A percentile compares a stretch with the other conserved stretches of the same genome.
These are phyloP conservation scores for Vidua macroura DNA, from an alignment of 2,113 vertebrate species.

Conservation along the genomic window DNA sequence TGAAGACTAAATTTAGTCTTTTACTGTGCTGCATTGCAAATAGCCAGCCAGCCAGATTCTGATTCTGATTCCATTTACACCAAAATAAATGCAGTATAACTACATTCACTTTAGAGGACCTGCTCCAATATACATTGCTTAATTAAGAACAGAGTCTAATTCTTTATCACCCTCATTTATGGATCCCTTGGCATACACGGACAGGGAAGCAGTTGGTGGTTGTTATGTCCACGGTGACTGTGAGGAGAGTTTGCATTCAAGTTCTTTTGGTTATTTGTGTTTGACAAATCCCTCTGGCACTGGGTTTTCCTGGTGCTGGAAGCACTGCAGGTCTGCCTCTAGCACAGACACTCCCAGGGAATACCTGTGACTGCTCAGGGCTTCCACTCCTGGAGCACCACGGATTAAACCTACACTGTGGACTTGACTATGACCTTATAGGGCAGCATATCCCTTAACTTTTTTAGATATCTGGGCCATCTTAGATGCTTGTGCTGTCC, in stretches of 20 bases:
- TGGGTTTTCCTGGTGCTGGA: background rate
- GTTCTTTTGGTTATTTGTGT: background rate
- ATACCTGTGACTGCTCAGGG: background rate
- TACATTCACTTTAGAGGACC: background rate
- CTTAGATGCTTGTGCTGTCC: background rate
- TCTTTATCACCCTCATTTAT: background rate
- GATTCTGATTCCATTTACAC: background rate
- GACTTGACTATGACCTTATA: background rate
- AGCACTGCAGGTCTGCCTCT: background rate
- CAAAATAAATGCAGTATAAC: background rate
- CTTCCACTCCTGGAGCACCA: background rate
- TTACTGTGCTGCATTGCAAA: background rate
- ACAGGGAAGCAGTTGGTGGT: background rate
- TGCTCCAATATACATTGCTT: background rate
- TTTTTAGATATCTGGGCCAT: background rate
- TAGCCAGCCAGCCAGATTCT: background rate
- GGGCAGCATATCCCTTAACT: background rate
- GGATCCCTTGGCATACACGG: fast-evolving
- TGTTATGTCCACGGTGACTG: background rate
- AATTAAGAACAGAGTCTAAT: background rate
- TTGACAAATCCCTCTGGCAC: background rate
- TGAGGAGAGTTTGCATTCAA: background rate
- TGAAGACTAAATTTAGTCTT: background rate
- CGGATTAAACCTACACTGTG: background rate
- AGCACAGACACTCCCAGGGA: background rate